Conservation (phyloP, 1,140 invertebrate species). For the Vollenhovia emeryi region DNA sequence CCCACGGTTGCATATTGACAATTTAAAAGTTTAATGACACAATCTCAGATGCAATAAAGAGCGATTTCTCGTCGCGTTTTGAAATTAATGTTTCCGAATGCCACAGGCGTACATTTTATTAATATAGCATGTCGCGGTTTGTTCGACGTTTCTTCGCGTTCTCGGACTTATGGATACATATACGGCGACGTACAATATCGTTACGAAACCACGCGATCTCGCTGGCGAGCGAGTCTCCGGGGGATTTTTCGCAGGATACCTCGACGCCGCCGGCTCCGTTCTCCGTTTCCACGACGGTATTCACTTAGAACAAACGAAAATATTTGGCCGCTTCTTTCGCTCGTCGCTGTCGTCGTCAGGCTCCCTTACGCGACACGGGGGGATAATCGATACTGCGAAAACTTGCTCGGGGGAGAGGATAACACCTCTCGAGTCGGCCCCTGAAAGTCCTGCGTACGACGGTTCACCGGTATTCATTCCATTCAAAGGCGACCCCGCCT, state of each 20-base stretch:
- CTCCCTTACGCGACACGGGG: slow-evolving; percentile 9
- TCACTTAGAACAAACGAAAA: slow-evolving; percentile 55
- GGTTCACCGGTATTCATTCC: slow-evolving; percentile 55
- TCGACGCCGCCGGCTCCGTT: slow-evolving; percentile 2
- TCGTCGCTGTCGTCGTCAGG: slow-evolving; percentile 14
- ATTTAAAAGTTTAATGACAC: background rate
- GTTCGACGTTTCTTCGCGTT: slow-evolving; percentile 14
- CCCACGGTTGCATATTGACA: background rate
- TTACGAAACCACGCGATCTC: slow-evolving; percentile 35
- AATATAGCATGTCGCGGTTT: background rate
- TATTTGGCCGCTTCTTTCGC: slow-evolving; percentile 45
- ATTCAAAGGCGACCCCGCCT: slow-evolving; percentile 52
- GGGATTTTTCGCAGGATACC: slow-evolving; percentile 24
- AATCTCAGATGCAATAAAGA: background rate
- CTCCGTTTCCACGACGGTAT: slow-evolving; percentile 24
- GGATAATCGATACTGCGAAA: slow-evolving; percentile 48
- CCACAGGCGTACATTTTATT: background rate
- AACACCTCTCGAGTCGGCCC: slow-evolving; percentile 22
- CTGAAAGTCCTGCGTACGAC: slow-evolving; percentile 55
- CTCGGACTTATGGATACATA: slow-evolving; percentile 30
- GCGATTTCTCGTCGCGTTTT: background rate
- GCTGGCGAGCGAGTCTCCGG: background rate
- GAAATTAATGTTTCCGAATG: background rate
- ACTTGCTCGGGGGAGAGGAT: slow-evolving; percentile 22
- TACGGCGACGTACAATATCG: slow-evolving; percentile 3